These are phyloP conservation scores for Nematopogon swammerdamellus DNA, from an alignment of 2,888 invertebrate genomes.

Conservation along the genomic window DNA sequence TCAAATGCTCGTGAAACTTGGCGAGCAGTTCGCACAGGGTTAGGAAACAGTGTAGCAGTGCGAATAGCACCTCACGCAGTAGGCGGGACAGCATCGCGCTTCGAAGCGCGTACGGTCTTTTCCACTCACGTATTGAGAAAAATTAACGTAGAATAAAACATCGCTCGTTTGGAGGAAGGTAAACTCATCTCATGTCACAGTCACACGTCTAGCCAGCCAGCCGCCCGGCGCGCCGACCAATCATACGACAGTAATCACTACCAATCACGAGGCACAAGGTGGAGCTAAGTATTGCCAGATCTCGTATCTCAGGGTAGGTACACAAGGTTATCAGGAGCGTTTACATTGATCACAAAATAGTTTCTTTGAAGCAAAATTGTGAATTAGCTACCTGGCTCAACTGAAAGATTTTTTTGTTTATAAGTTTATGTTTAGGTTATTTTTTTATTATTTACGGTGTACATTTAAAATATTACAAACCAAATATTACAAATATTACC, in stretches of 20 bases:
- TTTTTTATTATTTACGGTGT: too few relatives aligned
- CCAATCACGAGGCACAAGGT: conserved; percentile 50
- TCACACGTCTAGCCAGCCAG: conserved; percentile 27
- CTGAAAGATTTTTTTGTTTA: too few relatives aligned
- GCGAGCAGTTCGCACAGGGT: conserved; percentile 34
- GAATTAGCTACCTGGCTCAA: too few relatives aligned
- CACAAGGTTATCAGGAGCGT: too few relatives aligned
- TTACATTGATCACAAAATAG: too few relatives aligned
- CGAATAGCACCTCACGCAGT: conserved; percentile 34
- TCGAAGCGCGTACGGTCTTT: conserved; percentile 8
- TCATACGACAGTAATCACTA: too few relatives aligned
- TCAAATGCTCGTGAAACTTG: not conserved
- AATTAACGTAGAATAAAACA: conserved; percentile 1
- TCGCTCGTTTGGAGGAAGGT: too few relatives aligned
- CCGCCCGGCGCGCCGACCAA: conserved; percentile 4
- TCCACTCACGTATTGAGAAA: conserved; percentile 1
- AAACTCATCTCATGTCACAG: conserved; percentile 23
- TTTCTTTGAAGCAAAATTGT: too few relatives aligned
- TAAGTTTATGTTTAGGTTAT: too few relatives aligned
- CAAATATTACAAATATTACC: too few relatives aligned
- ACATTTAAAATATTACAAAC: too few relatives aligned
- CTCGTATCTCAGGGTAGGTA: too few relatives aligned
- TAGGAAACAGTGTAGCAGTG: conserved; percentile 35
- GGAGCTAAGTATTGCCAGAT: conserved; percentile 29
- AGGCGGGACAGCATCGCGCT: conserved; percentile 33